Evolutionary conservation across 2,888 invertebrate genomes (phyloP).

Genomic region (Meteorus colon): DNA sequence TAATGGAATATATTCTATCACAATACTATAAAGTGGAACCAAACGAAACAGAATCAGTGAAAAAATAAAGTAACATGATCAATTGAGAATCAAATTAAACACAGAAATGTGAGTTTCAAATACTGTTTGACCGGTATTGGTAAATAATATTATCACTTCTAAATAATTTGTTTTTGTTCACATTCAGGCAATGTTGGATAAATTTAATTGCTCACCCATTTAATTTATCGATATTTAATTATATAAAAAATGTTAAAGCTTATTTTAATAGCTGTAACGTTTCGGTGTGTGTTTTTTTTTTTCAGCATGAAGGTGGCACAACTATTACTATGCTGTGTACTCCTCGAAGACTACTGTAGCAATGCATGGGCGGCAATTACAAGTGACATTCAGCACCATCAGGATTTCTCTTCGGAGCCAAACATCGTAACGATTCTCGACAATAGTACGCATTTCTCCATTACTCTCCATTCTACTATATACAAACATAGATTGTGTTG

Average conservation of each 20-base stretch:
- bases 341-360: constrained; percentile 69
- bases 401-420: constrained; percentile 58
- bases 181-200: no score
- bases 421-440: constrained; percentile 50
- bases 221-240: background rate
- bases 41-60: no score
- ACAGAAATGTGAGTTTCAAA: no score
- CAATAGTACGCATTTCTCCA: constrained; percentile 56
- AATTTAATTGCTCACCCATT: no score
- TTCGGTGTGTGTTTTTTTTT: constrained; percentile 41
- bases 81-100: no score
- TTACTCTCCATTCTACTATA: constrained; percentile 42
- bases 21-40: no score
- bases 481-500: background rate
- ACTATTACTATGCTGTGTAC: constrained; percentile 70
- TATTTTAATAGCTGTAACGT: constrained; percentile 30
- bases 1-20: no score
- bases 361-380: constrained; percentile 65
- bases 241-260: background rate
- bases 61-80: no score
- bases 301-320: constrained; percentile 71
- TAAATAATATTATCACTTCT: no score
- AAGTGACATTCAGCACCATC: constrained; percentile 61
- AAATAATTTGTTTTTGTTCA: no score
- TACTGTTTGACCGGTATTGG: no score